Conservation (phyloP, 2,113 vertebrate species). For the Amazona guildingii region DNA sequence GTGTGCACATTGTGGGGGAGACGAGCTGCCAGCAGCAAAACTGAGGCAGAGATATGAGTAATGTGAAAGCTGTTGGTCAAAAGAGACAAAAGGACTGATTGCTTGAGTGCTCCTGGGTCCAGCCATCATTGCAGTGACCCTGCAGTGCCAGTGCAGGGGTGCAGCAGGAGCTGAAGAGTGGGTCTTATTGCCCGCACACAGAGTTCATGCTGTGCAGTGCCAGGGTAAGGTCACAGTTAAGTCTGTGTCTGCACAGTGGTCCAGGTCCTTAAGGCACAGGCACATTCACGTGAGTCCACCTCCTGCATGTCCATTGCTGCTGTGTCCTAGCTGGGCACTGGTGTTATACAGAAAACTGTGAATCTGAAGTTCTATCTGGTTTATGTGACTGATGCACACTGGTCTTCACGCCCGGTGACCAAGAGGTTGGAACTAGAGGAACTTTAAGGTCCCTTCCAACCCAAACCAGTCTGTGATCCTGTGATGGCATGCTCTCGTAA, state of each 20-base stretch:
- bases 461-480: neutral
- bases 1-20: neutral
- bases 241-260: fast-evolving
- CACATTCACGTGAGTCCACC: fast-evolving
- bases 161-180: neutral
- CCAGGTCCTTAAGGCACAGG: neutral
- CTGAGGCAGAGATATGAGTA: neutral
- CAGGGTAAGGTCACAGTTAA: neutral
- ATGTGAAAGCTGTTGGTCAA: neutral
- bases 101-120: neutral
- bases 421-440: neutral
- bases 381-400: fast-evolving
- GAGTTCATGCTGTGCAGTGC: neutral
- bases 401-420: neutral
- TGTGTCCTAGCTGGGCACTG: neutral
- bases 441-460: neutral
- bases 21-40: neutral
- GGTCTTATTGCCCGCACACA: fast-evolving
- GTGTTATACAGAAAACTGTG: neutral
- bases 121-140: fast-evolving
- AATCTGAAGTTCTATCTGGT: neutral
- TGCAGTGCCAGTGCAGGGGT: neutral
- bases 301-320: neutral
- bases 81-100: neutral
- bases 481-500: neutral